phyloP scores from a whole-genome alignment of 2,888 invertebrate species.

The Quadroppia sp. region DNA sequence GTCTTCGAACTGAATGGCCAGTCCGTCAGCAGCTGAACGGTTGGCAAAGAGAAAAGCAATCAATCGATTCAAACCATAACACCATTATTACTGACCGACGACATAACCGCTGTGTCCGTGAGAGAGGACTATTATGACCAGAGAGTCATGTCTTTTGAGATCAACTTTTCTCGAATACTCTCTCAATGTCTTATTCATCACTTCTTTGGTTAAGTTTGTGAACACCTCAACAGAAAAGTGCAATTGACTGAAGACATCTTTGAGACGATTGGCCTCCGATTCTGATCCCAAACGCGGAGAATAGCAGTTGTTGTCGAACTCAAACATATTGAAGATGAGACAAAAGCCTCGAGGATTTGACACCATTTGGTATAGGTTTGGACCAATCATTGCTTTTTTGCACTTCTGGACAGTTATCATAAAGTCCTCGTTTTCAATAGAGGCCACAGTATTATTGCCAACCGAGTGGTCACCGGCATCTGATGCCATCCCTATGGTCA shows the following conservation, averaged over 20 bases:
- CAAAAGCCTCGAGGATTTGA: constrained; percentile 45
- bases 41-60: no score
- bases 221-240: constrained; percentile 38
- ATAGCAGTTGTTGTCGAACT: constrained; percentile 39
- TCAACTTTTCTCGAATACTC: constrained; percentile 30
- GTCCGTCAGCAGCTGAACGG: constrained; percentile 42
- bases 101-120: constrained; percentile 46
- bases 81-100: neutral
- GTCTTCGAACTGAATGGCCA: constrained; percentile 37
- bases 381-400: neutral
- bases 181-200: constrained; percentile 37
- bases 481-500: neutral
- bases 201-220: constrained; percentile 27
- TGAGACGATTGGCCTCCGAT: constrained; percentile 42
- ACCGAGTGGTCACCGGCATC: neutral
- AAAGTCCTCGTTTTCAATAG: neutral
- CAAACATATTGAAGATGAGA: constrained; percentile 46
- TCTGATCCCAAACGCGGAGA: constrained; percentile 43
- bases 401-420: neutral
- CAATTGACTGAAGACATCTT: constrained; percentile 41
- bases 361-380: constrained; percentile 43
- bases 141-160: constrained; percentile 42
- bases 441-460: neutral
- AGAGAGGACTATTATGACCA: constrained; percentile 45
- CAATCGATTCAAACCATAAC: neutral